Evolutionary conservation across 2,113 vertebrate species (phyloP).

Genomic region (Pteruthius melanotis): DNA sequence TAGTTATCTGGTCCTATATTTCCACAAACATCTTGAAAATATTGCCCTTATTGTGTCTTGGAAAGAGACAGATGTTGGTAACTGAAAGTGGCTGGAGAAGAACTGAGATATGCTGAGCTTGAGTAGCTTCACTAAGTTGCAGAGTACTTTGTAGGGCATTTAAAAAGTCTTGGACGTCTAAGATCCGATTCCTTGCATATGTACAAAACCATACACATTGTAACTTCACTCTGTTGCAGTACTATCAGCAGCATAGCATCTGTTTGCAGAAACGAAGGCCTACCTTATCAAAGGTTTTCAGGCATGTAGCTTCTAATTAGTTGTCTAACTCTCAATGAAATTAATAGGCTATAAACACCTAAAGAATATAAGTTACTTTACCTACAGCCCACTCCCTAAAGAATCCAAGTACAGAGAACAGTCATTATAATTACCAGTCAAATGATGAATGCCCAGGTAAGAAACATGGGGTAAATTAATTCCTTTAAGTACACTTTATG

Average conservation of each 20-base stretch:
- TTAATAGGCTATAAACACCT: background rate
- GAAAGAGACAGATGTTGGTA: background rate
- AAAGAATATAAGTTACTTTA: background rate
- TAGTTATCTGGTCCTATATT: background rate
- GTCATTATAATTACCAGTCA: background rate
- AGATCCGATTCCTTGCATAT: background rate
- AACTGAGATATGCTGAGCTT: background rate
- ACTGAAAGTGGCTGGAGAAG: background rate
- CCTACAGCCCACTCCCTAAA: background rate
- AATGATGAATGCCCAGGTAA: background rate
- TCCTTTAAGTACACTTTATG: background rate
- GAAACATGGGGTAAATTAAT: background rate
- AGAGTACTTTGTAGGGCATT: background rate
- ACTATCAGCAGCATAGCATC: background rate
- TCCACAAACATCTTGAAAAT: background rate
- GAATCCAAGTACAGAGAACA: background rate
- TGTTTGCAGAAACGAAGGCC: background rate
- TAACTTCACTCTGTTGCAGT: background rate
- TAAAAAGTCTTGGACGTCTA: background rate
- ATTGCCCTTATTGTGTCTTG: background rate
- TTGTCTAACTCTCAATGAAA: background rate
- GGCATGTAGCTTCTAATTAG: background rate
- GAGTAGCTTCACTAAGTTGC: background rate
- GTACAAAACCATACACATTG: background rate
- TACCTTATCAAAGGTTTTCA: conserved; percentile 4